These are phyloP conservation scores for Loriculus beryllinus DNA, from an alignment of 2,797 vertebrate genomes.

Conservation along the genomic window DNA sequence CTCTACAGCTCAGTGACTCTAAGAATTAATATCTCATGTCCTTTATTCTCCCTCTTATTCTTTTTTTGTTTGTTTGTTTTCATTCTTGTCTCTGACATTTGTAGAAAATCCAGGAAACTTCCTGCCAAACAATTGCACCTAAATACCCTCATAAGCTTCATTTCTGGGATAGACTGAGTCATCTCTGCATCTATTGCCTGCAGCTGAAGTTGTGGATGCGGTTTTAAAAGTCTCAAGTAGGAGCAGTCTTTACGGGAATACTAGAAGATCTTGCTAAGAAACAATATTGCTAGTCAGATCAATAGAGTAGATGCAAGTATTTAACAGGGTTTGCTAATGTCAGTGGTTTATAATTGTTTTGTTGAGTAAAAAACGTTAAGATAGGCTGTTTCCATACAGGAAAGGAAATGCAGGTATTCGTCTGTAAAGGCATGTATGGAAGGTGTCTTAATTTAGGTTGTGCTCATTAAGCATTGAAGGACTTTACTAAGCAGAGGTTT, in stretches of 20 bases:
- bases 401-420: neutral
- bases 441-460: neutral
- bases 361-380: neutral
- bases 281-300: neutral
- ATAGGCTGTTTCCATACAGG: neutral
- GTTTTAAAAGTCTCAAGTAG: neutral
- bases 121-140: neutral
- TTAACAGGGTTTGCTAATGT: neutral
- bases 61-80: neutral
- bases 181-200: neutral
- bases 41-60: neutral
- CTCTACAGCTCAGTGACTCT: neutral
- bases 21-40: neutral
- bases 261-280: neutral
- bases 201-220: neutral
- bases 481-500: neutral
- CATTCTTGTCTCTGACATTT: neutral
- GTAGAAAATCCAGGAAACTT: neutral
- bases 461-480: neutral
- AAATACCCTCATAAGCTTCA: neutral
- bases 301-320: neutral
- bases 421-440: rapidly evolving
- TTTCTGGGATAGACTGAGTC: neutral
- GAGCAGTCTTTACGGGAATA: neutral
- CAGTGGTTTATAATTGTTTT: neutral